Percentiles rank a stretch among this genome's conserved stretches.
Conservation (phyloP, 2,888 invertebrate species). For the Eupithecia inturbata region DNA sequence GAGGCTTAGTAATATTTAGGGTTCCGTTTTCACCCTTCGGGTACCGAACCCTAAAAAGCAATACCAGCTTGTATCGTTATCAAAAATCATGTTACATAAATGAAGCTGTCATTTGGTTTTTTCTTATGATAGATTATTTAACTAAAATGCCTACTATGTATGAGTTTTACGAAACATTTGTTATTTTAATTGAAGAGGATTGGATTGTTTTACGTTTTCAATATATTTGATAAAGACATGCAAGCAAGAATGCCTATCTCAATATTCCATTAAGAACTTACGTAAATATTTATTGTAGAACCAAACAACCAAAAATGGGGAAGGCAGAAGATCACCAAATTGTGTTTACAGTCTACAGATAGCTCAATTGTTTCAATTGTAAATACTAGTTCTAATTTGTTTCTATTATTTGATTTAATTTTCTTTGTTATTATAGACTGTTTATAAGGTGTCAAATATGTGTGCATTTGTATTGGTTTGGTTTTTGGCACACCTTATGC, state of each 20-base stretch:
- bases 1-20: too few species aligned
- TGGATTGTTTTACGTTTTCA: conserved; percentile 7
- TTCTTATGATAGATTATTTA: not conserved
- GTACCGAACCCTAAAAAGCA: too few species aligned
- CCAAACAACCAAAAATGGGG: not conserved
- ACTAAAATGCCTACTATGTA: not conserved
- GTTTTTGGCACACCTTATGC: not conserved
- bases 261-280: conserved; percentile 2
- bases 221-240: not conserved
- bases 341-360: not conserved
- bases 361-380: too few species aligned
- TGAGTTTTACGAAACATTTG: not conserved
- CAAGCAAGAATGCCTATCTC: not conserved
- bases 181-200: conserved; percentile 6
- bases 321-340: not conserved
- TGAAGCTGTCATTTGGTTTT: not conserved
- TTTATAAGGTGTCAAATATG: not conserved
- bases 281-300: not conserved
- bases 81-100: not conserved
- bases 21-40: too few species aligned
- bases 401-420: too few species aligned
- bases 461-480: not conserved
- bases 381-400: too few species aligned
- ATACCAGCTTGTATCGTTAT: not conserved
- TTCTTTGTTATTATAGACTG: too few species aligned